Percentiles rank a stretch among this genome's conserved stretches.
These are phyloP conservation scores for Caenorhabditis japonica DNA, from an alignment of 2,888 invertebrate genomes.

Conservation along the genomic window DNA sequence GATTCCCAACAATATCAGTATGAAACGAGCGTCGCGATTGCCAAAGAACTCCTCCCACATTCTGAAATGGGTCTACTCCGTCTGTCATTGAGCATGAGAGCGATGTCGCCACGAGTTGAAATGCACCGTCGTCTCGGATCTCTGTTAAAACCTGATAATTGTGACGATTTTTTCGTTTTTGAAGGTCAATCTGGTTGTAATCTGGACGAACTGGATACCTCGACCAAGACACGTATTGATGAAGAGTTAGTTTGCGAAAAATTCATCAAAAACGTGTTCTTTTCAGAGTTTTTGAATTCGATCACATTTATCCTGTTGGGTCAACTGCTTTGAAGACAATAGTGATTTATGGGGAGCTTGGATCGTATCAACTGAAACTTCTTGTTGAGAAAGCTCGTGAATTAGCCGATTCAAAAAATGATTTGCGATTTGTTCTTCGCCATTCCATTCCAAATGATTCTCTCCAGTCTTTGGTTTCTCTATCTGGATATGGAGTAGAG, in stretches of 20 bases:
- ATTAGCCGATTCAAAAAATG: conserved; percentile 82
- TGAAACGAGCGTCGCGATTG: conserved; percentile 1
- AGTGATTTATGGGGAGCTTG: conserved; percentile 89
- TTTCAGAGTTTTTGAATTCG: conserved; percentile 12
- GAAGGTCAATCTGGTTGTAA: conserved; percentile 16
- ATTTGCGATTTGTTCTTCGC: conserved; percentile 88
- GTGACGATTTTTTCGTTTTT: conserved; percentile 15
- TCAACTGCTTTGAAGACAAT: conserved; percentile 41
- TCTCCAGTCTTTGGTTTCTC: conserved; percentile 80
- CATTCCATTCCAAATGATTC: conserved; percentile 80
- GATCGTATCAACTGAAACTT: conserved; percentile 83
- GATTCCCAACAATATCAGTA: neutral
- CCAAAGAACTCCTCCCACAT: conserved; percentile 5
- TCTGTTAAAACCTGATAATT: neutral
- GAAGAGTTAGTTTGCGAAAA: neutral
- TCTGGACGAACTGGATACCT: neutral
- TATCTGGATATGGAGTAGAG: conserved; percentile 98
- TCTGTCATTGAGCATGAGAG: conserved; percentile 15
- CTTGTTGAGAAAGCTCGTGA: conserved; percentile 63
- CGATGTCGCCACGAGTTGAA: conserved; percentile 28
- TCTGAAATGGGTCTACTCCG: conserved; percentile 12
- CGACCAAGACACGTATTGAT: conserved; percentile 9
- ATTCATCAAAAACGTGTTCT: neutral
- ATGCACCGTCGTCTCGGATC: conserved; percentile 5
- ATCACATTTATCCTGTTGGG: conserved; percentile 65